These are phyloP conservation scores for Etheostoma nigrum DNA, from an alignment of 2,797 vertebrate genomes.

Conservation along the genomic window DNA sequence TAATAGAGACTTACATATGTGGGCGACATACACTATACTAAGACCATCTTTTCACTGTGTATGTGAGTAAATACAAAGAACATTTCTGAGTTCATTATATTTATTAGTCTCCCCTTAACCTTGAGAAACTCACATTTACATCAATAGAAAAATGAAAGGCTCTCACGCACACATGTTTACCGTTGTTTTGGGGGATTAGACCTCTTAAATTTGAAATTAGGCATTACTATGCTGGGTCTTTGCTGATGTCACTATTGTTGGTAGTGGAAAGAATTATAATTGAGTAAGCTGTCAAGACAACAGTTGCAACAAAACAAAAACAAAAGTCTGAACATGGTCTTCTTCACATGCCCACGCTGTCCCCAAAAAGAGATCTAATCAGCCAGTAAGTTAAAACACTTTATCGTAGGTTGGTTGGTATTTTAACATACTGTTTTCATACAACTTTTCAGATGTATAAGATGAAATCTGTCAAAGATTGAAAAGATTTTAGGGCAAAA, in stretches of 20 bases:
- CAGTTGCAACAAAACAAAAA: neutral
- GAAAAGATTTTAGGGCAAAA: neutral
- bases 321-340: neutral
- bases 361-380: neutral
- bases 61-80: neutral
- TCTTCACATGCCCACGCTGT: neutral
- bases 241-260: neutral
- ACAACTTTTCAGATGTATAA: neutral
- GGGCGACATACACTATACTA: neutral
- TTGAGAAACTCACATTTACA: neutral
- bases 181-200: neutral
- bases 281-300: neutral
- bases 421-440: neutral
- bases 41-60: neutral
- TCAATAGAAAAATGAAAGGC: neutral
- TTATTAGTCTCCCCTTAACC: neutral
- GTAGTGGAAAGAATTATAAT: neutral
- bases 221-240: neutral
- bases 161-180: neutral
- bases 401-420: neutral
- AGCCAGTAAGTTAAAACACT: neutral
- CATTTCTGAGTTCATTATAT: neutral
- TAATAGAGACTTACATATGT: neutral
- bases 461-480: neutral
- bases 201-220: neutral